Base-by-base conservation (phyloP, 2,888 invertebrate species). In the Sicus ferrugineus region DNA sequence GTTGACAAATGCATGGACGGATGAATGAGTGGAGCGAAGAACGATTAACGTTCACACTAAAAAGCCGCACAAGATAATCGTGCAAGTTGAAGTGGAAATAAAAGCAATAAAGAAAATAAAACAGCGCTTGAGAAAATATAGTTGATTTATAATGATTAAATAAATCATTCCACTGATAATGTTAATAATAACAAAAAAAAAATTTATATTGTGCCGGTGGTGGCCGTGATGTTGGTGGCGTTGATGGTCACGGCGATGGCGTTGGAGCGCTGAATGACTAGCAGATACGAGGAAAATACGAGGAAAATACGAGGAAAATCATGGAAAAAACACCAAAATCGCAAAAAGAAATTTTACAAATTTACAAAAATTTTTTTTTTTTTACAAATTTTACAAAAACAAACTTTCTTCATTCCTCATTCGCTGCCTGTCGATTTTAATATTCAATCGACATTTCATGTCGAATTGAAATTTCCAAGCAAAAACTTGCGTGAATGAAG, bases 81-180 rank as follows among this genome's bases (percentile, higher is more conserved):
- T 9, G 16, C 7, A 30, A 21, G 31, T 11, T 34, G 21, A 34
- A 54, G 16, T 38, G 14, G 19, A 63, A 23, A 28, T 46, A 46
- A 34, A 34, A 19, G 31, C 31, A 59, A 50, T 48, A 9, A 30
- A 5, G 63, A 62, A 48, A 48, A 62, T 62, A 48, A 62, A 42
- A 4, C 26, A 19, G n/a, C 1, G 19, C 2, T n/a, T 28, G 14
- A 16, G 34, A 54, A 28, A 65, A 31, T 7, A 19, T 56, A 56
- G 31, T 30, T 26, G 21, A 61, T 23, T 67, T 46, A 67, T 58
- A 34, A 59, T 52, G 58, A 67, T 58, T 30, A 67, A 31, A 16
- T 48, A 46, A 23, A 67, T 58, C 58, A 58, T 59, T 31, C 38
- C 31, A 67, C 28, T 38, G 34, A 48, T 4, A 62, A 16, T 46